These are phyloP conservation scores for Drosophila repleta DNA, from an alignment of 1,140 invertebrate genomes.

Conservation along the genomic window DNA sequence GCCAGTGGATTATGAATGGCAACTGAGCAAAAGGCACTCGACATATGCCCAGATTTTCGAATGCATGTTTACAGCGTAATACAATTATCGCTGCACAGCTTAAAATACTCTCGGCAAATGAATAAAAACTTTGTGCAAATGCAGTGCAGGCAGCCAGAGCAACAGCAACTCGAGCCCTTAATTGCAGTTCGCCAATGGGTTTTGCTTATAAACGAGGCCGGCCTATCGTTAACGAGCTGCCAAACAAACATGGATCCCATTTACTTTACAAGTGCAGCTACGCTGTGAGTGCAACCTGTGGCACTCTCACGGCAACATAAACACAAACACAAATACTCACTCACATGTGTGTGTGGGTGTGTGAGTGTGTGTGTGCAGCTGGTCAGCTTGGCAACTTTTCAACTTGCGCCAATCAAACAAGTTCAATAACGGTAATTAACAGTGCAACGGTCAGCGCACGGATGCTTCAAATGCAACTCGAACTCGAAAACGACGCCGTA, in stretches of 20 bases:
- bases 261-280: conserved; percentile 40
- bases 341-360: background rate
- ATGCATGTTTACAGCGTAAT: conserved; percentile 19
- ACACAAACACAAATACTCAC: conserved; percentile 4
- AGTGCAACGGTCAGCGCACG: conserved; percentile 51
- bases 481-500: conserved; percentile 38
- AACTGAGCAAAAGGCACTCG: conserved; percentile 6
- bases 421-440: conserved; percentile 79
- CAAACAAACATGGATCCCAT: conserved; percentile 40
- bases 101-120: conserved; percentile 11
- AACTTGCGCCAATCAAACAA: conserved; percentile 77
- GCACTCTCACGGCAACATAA: conserved; percentile 11
- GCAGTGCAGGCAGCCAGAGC: conserved; percentile 16
- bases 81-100: conserved; percentile 25
- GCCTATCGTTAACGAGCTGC: conserved; percentile 37
- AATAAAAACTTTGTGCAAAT: conserved; percentile 38
- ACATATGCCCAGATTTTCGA: conserved; percentile 12
- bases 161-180: conserved; percentile 14
- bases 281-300: conserved; percentile 39
- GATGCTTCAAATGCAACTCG: conserved; percentile 43
- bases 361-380: conserved; percentile 13
- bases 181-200: conserved; percentile 27
- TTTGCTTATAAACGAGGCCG: conserved; percentile 24
- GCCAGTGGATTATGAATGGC: conserved; percentile 16
- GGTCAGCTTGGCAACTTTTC: conserved; percentile 69